phyloP scores from a whole-genome alignment of 1,140 invertebrate species.

The Procambarus clarkii region DNA sequence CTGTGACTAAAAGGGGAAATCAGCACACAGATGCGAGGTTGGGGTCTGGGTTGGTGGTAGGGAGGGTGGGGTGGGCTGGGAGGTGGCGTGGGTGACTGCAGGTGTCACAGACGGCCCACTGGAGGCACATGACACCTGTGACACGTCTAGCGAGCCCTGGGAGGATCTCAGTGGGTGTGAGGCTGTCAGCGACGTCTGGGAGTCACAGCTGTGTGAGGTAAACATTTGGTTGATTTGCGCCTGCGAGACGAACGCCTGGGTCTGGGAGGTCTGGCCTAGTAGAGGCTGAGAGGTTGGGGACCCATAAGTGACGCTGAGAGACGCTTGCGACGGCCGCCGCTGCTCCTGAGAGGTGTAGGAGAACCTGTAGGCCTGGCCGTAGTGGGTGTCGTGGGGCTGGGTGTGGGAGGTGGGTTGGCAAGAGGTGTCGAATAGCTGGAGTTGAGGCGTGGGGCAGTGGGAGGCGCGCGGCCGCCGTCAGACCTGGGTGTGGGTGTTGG shows the following conservation, averaged over 20 bases:
- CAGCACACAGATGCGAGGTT: constrained; percentile 48
- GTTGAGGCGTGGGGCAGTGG: constrained; percentile 48
- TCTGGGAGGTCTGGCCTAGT: constrained; percentile 36
- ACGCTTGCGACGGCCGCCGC: constrained; percentile 45
- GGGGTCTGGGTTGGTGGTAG: constrained; percentile 22
- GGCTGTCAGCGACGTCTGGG: constrained; percentile 45
- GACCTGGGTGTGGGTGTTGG: constrained; percentile 66
- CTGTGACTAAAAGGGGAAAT: constrained; percentile 47
- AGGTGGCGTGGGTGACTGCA: not conserved
- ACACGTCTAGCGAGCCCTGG: constrained; percentile 37
- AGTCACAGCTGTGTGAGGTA: constrained; percentile 54
- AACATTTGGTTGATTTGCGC: constrained; percentile 56
- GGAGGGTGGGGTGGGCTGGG: not conserved
- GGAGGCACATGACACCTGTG: constrained; percentile 35
- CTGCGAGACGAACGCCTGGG: constrained; percentile 46
- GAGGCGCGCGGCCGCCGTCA: constrained; percentile 60
- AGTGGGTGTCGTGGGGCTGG: constrained; percentile 11
- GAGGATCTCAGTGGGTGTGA: constrained; percentile 41
- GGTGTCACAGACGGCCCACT: constrained; percentile 10
- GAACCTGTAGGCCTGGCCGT: constrained; percentile 31
- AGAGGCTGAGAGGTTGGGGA: constrained; percentile 48
- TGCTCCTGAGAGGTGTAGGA: constrained; percentile 32
- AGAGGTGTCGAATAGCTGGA: constrained; percentile 50
- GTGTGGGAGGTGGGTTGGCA: constrained; percentile 37
- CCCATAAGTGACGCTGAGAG: constrained; percentile 43